Evolutionary conservation across 92 coral and sea anemone species (phyloP), one percentile per base, ranked within the genome.

Genomic region (Scolanthus callimorphus): DNA sequence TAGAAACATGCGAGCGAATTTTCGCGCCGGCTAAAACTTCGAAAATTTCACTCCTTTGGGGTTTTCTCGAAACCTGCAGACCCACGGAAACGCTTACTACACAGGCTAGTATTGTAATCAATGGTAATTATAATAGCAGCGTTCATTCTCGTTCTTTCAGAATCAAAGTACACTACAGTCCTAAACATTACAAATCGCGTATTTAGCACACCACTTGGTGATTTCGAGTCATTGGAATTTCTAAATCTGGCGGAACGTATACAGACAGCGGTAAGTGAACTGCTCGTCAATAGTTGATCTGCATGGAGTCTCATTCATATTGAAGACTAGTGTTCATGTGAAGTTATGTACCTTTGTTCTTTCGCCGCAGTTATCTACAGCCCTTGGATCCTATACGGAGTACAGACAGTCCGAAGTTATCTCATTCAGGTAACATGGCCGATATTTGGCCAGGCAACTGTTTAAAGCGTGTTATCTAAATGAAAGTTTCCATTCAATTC

Each of bases 171-270:
- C 67, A 88, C 82, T 8, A 56, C 83, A 21, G 51, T 72, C 26
- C 60, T 94, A 29, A 94, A 90, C 49, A 72, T 94, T 31, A 88
- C 94, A 20, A 85, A 77, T 79, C 72, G 74, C 28, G 78, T 65
- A 12, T 94, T 84, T 31, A 80, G 73, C 24, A 71, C 68, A 43
- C 76, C 60, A 11, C 56, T 94, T 31, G 80, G 56, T 29, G 89
- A 81, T 25, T 60, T 74, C 52, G 99, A 94, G 67, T 94, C 99
- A 10, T 89, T 94, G 39, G 99, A 94, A 58, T 94, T 88, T 65
- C 85, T 94, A 11, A 94, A 88, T 57, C 59, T 94, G 20, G 99
- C 96, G 11, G 99, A 84, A 46, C 85, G 85, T 31, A 71, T 94
- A 3, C 90, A 94, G 69, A 83, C 78, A 6, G 96, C 96, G 73